Conservation (phyloP, 2,797 vertebrate genomes). For the Spinus olivaceus region DNA sequence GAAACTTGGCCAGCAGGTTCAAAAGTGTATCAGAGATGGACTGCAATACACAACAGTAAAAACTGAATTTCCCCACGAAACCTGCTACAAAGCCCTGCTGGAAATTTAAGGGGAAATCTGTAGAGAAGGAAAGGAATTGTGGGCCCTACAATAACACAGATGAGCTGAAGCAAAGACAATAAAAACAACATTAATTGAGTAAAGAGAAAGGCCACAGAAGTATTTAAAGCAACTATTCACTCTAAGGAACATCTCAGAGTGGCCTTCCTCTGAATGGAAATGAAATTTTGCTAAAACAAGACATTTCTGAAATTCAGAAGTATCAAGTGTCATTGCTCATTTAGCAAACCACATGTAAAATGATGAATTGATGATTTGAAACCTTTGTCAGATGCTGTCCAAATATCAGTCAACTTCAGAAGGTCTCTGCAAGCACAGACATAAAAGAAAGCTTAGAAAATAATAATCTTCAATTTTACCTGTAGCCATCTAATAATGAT, state of each 20-base stretch:
- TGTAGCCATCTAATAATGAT: background rate
- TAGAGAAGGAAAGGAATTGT: background rate
- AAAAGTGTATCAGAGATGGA: background rate
- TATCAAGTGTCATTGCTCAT: background rate
- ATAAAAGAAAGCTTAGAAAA: background rate
- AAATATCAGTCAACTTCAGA: background rate
- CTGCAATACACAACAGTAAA: background rate
- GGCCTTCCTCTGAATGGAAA: background rate
- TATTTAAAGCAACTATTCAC: background rate
- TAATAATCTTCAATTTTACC: background rate
- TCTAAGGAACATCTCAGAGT: background rate
- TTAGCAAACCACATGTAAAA: background rate
- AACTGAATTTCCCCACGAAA: background rate
- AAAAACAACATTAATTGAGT: background rate
- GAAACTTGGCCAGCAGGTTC: background rate
- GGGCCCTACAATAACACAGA: background rate
- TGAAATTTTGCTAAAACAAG: background rate
- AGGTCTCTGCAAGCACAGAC: background rate
- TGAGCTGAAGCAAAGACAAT: background rate
- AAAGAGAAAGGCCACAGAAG: background rate
- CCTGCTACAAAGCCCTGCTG: background rate
- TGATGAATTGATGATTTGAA: background rate
- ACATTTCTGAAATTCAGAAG: background rate
- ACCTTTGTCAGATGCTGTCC: background rate
- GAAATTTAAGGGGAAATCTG: background rate